Evolutionary conservation across 2,113 vertebrate species (phyloP), one percentile per base, ranked within the genome.

Genomic region (Holacanthus passer): DNA sequence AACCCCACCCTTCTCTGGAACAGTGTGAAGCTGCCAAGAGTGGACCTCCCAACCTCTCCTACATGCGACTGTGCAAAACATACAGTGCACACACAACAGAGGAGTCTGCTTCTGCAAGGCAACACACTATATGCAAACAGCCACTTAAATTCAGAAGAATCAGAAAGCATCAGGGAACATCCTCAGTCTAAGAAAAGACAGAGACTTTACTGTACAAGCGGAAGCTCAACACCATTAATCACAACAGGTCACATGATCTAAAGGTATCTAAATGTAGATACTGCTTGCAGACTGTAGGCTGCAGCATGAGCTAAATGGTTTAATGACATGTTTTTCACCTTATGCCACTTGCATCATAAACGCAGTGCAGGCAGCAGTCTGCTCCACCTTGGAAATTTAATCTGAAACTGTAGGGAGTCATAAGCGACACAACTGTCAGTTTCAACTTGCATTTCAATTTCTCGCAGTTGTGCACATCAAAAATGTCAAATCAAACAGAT

Each of bases 1-100:
- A 70, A 89, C 92, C 89, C 87, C 92, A 90, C 93, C 93, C 91
- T 88, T 81, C 55, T 79, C 77, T 86, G 87, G 88, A 88, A 91
- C 82, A 89, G 65, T 39, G 66, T 32, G 70, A 87, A 82, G 77
- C 3, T 88, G 43, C 83, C 71, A 82, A 79, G 43, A 87, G 41
- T 87, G 84, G 82, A 91, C 84, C 84, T 91, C 85, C 81, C 63
- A 81, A 62, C 47, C 73, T 88, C 60, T 79, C 77, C 60, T 62
- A 59, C 67, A 60, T 82, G 66, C 60, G 77, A 79, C 59, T 69
- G 43, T 65, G 77, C 80, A 89, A 68, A 63, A 73, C 59, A 77
- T 17, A 52, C 24, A 35, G 24, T 24, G 14, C 60, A 72, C 48
- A 41, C 58, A 55, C 27, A 64, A 59, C 31, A 67, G 32, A 62